Percentiles rank a stretch among this genome's conserved stretches.
These are phyloP conservation scores for Ophion ellenae DNA, from an alignment of 2,888 invertebrate species.

Conservation along the genomic window DNA sequence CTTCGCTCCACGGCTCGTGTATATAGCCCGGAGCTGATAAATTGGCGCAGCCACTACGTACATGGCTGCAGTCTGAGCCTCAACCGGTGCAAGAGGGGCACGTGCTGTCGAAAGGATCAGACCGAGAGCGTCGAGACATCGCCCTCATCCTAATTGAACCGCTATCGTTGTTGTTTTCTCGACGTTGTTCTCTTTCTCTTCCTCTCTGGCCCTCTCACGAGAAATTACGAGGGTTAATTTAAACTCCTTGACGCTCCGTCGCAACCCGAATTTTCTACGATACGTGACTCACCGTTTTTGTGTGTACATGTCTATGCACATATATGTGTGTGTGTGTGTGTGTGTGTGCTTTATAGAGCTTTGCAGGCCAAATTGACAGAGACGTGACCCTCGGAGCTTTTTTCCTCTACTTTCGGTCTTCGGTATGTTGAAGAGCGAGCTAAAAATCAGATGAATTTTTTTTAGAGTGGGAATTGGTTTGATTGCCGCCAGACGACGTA, in stretches of 20 bases:
- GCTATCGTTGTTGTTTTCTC: slow-evolving; percentile 55
- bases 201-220: slow-evolving; percentile 35
- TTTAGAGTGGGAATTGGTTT: no score
- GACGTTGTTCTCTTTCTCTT: slow-evolving; percentile 24
- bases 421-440: no score
- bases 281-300: slow-evolving; percentile 53
- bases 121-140: slow-evolving; percentile 38
- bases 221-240: slow-evolving; percentile 69
- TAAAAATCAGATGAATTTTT: no score
- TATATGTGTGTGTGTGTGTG: no score
- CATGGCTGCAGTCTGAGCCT: neutral
- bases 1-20: slow-evolving; percentile 20
- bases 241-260: slow-evolving; percentile 57
- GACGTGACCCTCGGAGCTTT: no score
- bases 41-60: slow-evolving; percentile 21
- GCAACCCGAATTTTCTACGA: slow-evolving; percentile 63
- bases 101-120: slow-evolving; percentile 11
- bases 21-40: slow-evolving; percentile 31
- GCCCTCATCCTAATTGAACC: slow-evolving; percentile 58
- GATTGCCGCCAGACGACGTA: no score
- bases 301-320: neutral
- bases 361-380: no score
- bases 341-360: neutral
- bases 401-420: no score
- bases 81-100: slow-evolving; percentile 23